Evolutionary conservation across 2,797 vertebrate species (phyloP).

Genomic region (Diceros bicornis): DNA sequence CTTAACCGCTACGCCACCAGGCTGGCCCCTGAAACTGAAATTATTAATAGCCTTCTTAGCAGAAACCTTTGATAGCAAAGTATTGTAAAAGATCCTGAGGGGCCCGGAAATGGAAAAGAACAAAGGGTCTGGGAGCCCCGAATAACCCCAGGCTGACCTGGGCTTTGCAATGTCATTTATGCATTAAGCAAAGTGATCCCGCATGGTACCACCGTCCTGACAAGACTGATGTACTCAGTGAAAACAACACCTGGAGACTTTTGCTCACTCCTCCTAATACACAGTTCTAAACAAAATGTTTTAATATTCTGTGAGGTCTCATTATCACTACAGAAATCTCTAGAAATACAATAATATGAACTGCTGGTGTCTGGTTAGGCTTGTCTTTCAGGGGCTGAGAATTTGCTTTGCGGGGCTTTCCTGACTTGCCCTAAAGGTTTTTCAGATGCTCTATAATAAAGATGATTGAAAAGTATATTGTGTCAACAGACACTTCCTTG

Average conservation of each 20-base stretch:
- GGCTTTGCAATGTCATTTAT: background rate
- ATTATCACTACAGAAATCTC: conserved; percentile 91
- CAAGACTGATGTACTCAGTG: background rate
- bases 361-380: conserved; percentile 57
- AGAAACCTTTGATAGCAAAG: background rate
- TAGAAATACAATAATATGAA: conserved; percentile 89
- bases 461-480: conserved; percentile 89
- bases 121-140: background rate
- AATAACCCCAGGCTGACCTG: background rate
- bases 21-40: background rate
- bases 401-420: conserved; percentile 82
- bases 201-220: background rate
- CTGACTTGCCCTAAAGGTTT: conserved; percentile 83
- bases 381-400: conserved; percentile 87
- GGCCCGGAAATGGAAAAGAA: background rate
- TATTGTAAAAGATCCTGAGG: background rate
- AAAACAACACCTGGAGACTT: background rate
- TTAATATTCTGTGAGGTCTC: conserved; percentile 88
- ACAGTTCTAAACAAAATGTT: conserved; percentile 61
- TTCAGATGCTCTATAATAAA: conserved; percentile 86
- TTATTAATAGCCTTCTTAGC: background rate
- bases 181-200: background rate
- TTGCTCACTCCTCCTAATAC: background rate
- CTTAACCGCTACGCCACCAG: too few relatives aligned
- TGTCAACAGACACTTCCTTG: conserved; percentile 93